phyloP scores from a whole-genome alignment of 2,113 vertebrate species.

The Psephotus haematonotus region DNA sequence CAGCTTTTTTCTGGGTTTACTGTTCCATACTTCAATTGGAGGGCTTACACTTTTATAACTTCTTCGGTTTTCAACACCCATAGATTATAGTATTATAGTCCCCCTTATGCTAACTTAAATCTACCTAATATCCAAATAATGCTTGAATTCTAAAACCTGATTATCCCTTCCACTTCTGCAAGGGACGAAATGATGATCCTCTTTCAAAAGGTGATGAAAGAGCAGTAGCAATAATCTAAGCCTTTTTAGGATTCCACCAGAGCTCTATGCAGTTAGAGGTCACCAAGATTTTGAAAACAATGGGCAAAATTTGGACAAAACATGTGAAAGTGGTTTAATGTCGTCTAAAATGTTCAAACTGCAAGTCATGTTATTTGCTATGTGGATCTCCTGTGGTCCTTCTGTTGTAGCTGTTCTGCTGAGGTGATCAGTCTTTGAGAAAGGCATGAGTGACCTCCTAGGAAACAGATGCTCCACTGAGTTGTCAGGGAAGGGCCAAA shows the following conservation, averaged over 20 bases:
- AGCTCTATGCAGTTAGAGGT: not conserved
- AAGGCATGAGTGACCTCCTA: not conserved
- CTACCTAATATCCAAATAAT: slow-evolving; percentile 54
- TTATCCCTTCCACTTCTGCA: slow-evolving; percentile 45
- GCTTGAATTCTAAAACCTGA: slow-evolving; percentile 53
- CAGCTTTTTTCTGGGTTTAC: not conserved
- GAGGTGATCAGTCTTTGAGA: not conserved
- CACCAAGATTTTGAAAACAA: not conserved
- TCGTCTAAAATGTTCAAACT: not conserved
- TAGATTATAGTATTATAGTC: slow-evolving; percentile 27
- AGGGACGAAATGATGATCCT: slow-evolving; percentile 43
- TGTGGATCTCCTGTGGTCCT: not conserved
- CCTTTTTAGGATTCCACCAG: not conserved
- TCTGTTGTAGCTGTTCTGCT: not conserved
- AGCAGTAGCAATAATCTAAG: not conserved
- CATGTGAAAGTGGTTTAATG: not conserved
- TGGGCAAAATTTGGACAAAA: not conserved
- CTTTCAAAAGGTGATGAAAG: slow-evolving; percentile 29
- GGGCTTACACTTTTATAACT: not conserved
- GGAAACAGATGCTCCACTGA: not conserved
- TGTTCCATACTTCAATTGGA: not conserved
- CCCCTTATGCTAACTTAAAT: slow-evolving; percentile 42
- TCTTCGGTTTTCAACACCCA: not conserved
- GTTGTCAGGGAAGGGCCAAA: not conserved
- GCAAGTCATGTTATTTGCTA: not conserved